phyloP scores from a whole-genome alignment of 1,140 invertebrate genomes.

The Eufriesea mexicana region DNA sequence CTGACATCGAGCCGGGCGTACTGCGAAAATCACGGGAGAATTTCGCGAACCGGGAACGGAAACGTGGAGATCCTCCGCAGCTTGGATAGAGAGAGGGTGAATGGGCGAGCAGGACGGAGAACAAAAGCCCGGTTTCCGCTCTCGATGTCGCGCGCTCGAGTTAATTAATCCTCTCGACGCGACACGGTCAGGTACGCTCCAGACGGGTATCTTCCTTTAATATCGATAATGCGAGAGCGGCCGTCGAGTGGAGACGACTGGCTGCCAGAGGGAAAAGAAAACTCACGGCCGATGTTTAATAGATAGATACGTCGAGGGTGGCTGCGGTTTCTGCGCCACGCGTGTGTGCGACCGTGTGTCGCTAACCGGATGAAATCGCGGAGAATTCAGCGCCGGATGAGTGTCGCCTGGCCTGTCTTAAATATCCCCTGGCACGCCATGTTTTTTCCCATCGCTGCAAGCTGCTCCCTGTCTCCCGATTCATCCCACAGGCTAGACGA shows the following conservation, averaged over 20 bases:
- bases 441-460: background rate
- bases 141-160: conserved; percentile 72
- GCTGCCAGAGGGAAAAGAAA: conserved; percentile 50
- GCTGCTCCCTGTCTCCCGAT: background rate
- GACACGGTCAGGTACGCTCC: conserved; percentile 68
- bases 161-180: conserved; percentile 78
- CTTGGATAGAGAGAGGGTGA: conserved; percentile 39
- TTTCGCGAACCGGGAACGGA: conserved; percentile 44
- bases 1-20: conserved; percentile 50
- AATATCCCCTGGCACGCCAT: background rate
- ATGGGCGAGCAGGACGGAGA: conserved; percentile 33
- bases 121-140: conserved; percentile 73
- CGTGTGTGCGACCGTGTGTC: background rate
- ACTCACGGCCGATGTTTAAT: conserved; percentile 66
- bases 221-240: conserved; percentile 75
- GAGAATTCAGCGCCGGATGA: conserved; percentile 2
- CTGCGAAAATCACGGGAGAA: conserved; percentile 61
- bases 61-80: conserved; percentile 28
- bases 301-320: conserved; percentile 34
- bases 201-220: conserved; percentile 76
- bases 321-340: conserved; percentile 1
- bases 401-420: conserved; percentile 10
- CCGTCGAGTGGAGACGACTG: conserved; percentile 54
- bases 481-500: background rate
- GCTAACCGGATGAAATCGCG: background rate